A percentile compares a stretch with the other conserved stretches of the same genome.
phyloP scores from a whole-genome alignment of 2,113 vertebrate species.

The Microcebus lehilahytsara region DNA sequence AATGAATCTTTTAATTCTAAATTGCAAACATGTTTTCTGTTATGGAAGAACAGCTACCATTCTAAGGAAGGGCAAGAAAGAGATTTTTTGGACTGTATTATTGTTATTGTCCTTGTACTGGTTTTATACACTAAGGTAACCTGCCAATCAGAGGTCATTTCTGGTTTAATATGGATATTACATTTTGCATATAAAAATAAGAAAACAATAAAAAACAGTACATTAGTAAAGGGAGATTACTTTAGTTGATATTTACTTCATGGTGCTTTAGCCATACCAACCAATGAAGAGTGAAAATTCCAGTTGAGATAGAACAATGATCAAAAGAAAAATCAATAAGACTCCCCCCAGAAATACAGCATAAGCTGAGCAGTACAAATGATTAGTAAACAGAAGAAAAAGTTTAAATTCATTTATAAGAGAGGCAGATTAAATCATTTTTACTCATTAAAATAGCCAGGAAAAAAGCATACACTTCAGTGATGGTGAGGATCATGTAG shows the following conservation, averaged over 20 bases:
- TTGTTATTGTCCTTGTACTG: not conserved
- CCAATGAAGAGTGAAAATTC: not conserved
- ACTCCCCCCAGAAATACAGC: not conserved
- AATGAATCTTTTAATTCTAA: not conserved
- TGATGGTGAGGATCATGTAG: not conserved
- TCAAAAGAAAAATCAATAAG: not conserved
- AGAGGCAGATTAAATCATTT: not conserved
- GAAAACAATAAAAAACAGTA: not conserved
- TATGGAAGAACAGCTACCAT: not conserved
- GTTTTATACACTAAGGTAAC: not conserved
- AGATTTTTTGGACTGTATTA: not conserved
- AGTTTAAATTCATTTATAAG: not conserved
- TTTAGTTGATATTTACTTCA: not conserved
- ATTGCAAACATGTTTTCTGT: not conserved
- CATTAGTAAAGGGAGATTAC: not conserved
- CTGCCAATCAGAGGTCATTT: not conserved
- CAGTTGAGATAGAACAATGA: not conserved
- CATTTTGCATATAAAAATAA: not conserved
- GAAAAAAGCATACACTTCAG: not conserved
- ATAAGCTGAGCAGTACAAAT: not conserved
- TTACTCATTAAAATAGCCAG: not conserved
- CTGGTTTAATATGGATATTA: not conserved
- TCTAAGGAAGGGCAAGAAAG: not conserved
- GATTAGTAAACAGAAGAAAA: not conserved
- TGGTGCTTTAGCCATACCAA: not conserved